phyloP scores from a whole-genome alignment of 2,888 invertebrate species.

The Nesidiocoris tenuis region DNA sequence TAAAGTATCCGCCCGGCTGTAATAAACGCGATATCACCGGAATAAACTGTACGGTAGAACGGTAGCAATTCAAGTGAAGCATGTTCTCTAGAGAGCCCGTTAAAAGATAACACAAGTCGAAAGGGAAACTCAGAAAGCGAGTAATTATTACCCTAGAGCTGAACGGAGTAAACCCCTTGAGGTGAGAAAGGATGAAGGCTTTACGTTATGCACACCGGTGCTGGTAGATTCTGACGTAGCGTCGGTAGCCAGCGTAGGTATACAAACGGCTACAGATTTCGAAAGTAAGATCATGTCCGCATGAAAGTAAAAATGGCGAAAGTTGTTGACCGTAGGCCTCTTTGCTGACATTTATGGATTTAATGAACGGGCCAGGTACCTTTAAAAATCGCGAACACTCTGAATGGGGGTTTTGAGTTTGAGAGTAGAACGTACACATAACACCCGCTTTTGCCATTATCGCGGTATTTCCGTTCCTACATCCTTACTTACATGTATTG shows the following conservation, averaged over 20 bases:
- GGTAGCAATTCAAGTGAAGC: too few species aligned
- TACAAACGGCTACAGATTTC: not conserved
- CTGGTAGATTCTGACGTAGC: not conserved
- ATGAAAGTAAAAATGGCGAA: not conserved
- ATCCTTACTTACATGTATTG: too few species aligned
- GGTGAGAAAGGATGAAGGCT: not conserved
- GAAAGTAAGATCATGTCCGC: not conserved
- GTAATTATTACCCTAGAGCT: not conserved
- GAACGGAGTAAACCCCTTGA: not conserved
- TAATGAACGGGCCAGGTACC: too few species aligned
- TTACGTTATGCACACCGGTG: not conserved
- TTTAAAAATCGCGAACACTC: too few species aligned
- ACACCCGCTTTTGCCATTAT: too few species aligned
- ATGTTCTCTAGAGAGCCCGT: not conserved
- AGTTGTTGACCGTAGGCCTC: not conserved
- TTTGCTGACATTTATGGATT: not conserved
- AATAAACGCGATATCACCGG: too few species aligned
- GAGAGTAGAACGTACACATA: too few species aligned
- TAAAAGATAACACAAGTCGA: not conserved
- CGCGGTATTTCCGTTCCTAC: too few species aligned
- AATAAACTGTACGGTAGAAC: too few species aligned
- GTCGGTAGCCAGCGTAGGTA: not conserved
- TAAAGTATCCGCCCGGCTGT: too few species aligned
- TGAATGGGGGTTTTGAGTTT: too few species aligned
- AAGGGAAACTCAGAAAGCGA: not conserved